Percentiles rank a stretch among this genome's conserved stretches.
These are phyloP conservation scores for Xanthorhoe designata DNA, from an alignment of 2,888 invertebrate genomes.

Conservation along the genomic window DNA sequence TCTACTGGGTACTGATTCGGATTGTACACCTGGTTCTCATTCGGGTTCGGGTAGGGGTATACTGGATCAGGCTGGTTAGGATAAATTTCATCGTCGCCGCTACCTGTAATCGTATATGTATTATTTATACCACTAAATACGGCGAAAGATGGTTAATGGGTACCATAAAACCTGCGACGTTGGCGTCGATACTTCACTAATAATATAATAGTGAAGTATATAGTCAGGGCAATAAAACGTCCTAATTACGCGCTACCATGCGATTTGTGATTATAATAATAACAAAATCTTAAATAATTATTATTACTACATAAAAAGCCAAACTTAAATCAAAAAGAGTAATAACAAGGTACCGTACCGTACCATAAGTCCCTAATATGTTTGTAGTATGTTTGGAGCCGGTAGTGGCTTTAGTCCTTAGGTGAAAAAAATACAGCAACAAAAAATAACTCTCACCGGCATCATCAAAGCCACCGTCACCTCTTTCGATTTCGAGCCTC, in stretches of 20 bases:
- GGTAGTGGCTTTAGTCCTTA: too few species aligned
- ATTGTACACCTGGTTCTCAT: neutral
- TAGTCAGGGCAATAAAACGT: too few species aligned
- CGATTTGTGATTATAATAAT: neutral
- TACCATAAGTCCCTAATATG: too few species aligned
- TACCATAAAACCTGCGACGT: too few species aligned
- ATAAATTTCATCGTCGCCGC: conserved; percentile 53
- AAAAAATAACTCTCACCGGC: conserved; percentile 46
- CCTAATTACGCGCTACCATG: too few species aligned
- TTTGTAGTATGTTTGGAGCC: too few species aligned
- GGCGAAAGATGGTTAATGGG: too few species aligned
- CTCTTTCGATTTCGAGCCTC: conserved; percentile 73
- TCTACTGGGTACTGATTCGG: conserved; percentile 1
- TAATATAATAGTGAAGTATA: too few species aligned
- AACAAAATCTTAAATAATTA: neutral
- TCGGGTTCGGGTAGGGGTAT: conserved; percentile 21
- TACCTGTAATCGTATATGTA: conserved; percentile 45
- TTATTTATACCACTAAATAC: neutral
- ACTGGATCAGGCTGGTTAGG: conserved; percentile 15
- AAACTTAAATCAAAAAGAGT: neutral
- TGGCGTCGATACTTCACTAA: too few species aligned
- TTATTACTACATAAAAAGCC: conserved; percentile 3
- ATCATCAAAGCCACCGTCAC: conserved; percentile 56
- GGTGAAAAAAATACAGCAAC: conserved; percentile 25
- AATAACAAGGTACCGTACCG: too few species aligned